Conservation (phyloP, 2,113 vertebrate genomes). For the Noturus placidus region DNA sequence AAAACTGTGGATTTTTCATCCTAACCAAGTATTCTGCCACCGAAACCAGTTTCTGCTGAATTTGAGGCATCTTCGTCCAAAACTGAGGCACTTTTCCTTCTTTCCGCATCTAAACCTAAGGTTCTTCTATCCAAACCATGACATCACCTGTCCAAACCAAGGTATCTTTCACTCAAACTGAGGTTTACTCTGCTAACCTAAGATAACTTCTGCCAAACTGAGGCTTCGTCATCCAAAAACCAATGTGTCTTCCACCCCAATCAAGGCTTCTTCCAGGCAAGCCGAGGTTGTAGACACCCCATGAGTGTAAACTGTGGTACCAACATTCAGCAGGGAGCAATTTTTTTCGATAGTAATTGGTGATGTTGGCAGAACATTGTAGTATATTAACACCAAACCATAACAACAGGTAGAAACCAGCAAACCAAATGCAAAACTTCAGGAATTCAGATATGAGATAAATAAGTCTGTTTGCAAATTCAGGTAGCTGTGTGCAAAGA, state of each 20-base stretch:
- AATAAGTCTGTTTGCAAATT: constrained; percentile 2
- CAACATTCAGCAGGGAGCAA: not conserved
- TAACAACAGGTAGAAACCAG: not conserved
- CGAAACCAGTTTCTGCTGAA: not conserved
- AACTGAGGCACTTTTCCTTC: not conserved
- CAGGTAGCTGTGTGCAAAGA: not conserved
- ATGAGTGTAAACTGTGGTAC: not conserved
- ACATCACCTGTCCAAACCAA: not conserved
- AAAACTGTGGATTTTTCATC: not conserved
- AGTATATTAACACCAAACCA: not conserved
- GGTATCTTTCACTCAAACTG: not conserved
- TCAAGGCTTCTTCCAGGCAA: not conserved
- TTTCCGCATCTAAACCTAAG: not conserved
- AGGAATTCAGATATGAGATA: not conserved
- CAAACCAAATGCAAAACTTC: not conserved
- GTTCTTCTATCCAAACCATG: not conserved
- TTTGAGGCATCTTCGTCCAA: not conserved
- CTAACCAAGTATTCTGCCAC: not conserved
- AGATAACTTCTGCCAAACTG: not conserved
- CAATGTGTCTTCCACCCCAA: not conserved
- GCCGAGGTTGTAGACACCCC: not conserved
- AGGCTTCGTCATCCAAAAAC: not conserved
- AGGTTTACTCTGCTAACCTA: not conserved
- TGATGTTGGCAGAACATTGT: not conserved
- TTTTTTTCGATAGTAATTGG: not conserved